Base-by-base conservation (phyloP, 2,888 invertebrate species). In the Netelia virgata region DNA sequence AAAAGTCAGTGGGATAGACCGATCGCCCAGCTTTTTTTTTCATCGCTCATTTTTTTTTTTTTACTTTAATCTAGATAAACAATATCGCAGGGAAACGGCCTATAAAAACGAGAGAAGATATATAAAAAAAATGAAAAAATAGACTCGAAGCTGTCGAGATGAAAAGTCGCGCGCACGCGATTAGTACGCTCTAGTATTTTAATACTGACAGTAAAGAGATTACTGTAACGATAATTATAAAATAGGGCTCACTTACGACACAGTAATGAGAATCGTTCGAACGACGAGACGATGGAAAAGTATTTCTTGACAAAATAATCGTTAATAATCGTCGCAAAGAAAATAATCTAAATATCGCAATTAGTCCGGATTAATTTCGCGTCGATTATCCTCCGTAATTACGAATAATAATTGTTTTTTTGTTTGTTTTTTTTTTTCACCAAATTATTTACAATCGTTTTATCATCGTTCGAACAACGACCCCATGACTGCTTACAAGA, bases 131-230 rank as follows among this genome's bases (percentile, higher is more conserved):
- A 57, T 61, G 18, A 16, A 43, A 53, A 36, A 41, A 28, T 28
- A 80, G 57, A 79, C 43, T 68, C 55, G 55, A 63, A 63, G 55
- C 70, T 66, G 14, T 72, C 50, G 50, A 66, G 43, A 23, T 47
- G 14, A 70, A 81, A 16, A 87, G 89, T 78, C 86, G 87, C 88
- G 86, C 89, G 90, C 70, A 91, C 90, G 90, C 91, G 88, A 90
- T 90, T 91, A 90, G 75, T 82, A 84, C 77, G 77, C 88, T 90
- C 91, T 92, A 92, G 90, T 90, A 91, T 91, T 88, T 90, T 93
- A 93, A 93, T 93, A 93, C 93, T 93, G 93, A 91, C 91, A 92
- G 92, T 93, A 93, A 93, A 93, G 92, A 93, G 92, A 92, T 92
- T 92, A 92, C 90, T 88, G 90, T 89, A 90, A 91, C 88, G 90